Percentiles rank a stretch among this genome's conserved stretches.
phyloP scores from a whole-genome alignment of 2,113 vertebrate genomes.

The Misgurnus mizolepis region DNA sequence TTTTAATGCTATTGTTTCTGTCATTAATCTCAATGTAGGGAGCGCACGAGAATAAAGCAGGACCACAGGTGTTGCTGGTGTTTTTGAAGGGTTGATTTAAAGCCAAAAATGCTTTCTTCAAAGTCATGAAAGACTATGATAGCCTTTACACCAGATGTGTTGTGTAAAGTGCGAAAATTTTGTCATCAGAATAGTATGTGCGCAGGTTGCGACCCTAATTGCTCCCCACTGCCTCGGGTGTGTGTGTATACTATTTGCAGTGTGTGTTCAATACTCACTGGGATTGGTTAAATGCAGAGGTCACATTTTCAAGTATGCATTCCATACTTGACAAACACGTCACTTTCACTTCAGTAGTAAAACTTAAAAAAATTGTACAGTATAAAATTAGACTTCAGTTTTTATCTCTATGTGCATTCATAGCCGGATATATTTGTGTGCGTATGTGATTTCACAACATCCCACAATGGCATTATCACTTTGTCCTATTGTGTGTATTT shows the following conservation, averaged over 20 bases:
- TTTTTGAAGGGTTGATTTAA: slow-evolving; percentile 17
- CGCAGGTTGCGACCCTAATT: too few species aligned
- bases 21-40: slow-evolving; percentile 7
- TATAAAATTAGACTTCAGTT: neutral
- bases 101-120: neutral
- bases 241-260: too few species aligned
- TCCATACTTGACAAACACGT: too few species aligned
- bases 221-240: too few species aligned
- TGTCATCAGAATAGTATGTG: too few species aligned
- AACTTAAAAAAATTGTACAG: too few species aligned
- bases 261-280: too few species aligned
- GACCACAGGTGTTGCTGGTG: neutral
- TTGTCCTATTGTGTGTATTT: neutral
- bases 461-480: neutral
- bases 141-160: neutral
- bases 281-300: too few species aligned
- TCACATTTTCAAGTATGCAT: too few species aligned
- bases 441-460: neutral
- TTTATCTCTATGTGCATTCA: too few species aligned
- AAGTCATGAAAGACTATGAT: neutral
- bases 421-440: too few species aligned
- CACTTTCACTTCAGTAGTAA: too few species aligned
- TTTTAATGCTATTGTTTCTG: slow-evolving; percentile 10
- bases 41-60: neutral
- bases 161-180: neutral